Conservation (phyloP, 2,888 invertebrate species). For the Onthophagus sagittarius region DNA sequence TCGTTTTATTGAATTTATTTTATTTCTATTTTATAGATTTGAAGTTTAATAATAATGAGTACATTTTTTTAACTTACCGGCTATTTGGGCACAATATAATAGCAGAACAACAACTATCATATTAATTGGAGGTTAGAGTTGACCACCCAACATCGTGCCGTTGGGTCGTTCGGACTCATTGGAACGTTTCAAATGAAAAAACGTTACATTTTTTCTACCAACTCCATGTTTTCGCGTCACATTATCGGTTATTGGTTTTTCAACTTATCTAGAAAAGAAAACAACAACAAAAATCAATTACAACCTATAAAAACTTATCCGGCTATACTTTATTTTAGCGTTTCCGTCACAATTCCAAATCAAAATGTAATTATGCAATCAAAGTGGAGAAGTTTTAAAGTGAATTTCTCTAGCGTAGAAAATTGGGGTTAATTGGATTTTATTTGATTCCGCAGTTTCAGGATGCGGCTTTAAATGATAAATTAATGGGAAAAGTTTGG, state of each 20-base stretch:
- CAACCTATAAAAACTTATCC: too few relatives aligned
- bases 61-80: constrained; percentile 47
- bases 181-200: not conserved
- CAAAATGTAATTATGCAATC: not conserved
- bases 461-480: not conserved
- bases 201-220: not conserved
- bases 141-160: constrained; percentile 52
- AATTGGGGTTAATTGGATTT: not conserved
- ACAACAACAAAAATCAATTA: too few relatives aligned
- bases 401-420: not conserved
- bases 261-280: too few relatives aligned
- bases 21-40: not conserved
- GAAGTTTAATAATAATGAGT: constrained; percentile 4
- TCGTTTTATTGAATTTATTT: too few relatives aligned
- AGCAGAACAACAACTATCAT: constrained; percentile 60
- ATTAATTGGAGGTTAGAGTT: constrained; percentile 44
- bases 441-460: not conserved
- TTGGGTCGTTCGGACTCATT: constrained; percentile 31
- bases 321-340: too few relatives aligned
- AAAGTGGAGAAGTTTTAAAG: not conserved
- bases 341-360: too few relatives aligned
- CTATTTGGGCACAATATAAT: constrained; percentile 57
- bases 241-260: not conserved
- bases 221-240: not conserved
- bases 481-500: not conserved